phyloP scores from a whole-genome alignment of 2,113 vertebrate genomes.

The Lathamus discolor region DNA sequence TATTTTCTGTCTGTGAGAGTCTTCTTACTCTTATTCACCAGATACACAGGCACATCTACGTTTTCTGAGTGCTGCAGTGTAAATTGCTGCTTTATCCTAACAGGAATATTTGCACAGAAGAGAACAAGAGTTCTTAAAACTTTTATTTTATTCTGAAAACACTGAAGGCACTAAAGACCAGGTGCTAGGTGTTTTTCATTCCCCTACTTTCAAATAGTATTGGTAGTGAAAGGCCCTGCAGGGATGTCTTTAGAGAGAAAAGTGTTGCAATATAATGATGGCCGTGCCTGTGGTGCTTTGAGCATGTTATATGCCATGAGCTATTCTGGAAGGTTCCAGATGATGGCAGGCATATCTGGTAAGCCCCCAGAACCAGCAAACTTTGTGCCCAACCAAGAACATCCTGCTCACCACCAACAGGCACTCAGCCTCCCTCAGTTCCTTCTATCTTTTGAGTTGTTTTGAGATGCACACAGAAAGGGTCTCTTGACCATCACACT shows the following conservation, averaged over 20 bases:
- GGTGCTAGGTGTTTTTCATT: neutral
- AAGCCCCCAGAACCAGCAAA: neutral
- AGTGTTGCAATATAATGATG: neutral
- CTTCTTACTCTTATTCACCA: neutral
- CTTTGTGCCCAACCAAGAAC: neutral
- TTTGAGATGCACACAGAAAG: neutral
- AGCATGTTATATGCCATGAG: accelerated
- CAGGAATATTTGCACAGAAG: neutral
- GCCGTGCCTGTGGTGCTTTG: neutral
- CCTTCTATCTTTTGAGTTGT: neutral
- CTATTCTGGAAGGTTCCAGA: neutral
- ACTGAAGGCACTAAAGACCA: neutral
- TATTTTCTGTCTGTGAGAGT: neutral
- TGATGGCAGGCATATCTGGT: neutral
- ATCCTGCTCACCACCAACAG: neutral
- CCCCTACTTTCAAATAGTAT: neutral
- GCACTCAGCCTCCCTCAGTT: neutral
- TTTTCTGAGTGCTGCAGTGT: neutral
- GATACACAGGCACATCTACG: neutral
- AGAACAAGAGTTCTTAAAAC: neutral
- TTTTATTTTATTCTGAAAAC: neutral
- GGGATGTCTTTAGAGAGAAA: neutral
- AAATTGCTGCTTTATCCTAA: neutral
- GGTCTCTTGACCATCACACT: neutral
- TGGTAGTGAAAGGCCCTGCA: neutral